A percentile compares a stretch with the other conserved stretches of the same genome.
phyloP scores from a whole-genome alignment of 2,113 vertebrate species.

The Mus pahari region DNA sequence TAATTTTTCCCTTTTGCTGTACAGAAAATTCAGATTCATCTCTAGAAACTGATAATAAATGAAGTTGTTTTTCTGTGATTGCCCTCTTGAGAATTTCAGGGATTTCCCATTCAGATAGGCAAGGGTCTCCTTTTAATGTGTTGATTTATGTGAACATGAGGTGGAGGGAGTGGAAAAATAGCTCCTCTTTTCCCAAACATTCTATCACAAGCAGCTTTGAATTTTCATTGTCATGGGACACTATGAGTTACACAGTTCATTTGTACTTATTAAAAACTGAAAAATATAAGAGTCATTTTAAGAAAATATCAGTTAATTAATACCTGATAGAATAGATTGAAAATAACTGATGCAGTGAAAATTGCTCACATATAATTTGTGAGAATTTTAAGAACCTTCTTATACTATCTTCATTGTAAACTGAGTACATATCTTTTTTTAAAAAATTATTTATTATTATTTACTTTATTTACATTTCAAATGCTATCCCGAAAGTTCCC shows the following conservation, averaged over 20 bases:
- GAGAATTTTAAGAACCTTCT: slow-evolving; percentile 58
- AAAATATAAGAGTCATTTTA: slow-evolving; percentile 77
- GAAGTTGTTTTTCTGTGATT: slow-evolving; percentile 73
- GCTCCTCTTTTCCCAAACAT: slow-evolving; percentile 87
- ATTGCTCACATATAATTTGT: slow-evolving; percentile 45
- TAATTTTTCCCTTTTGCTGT: slow-evolving; percentile 73
- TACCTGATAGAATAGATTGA: slow-evolving; percentile 58
- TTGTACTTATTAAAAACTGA: slow-evolving; percentile 69
- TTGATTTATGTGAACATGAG: slow-evolving; percentile 91
- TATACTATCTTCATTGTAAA: slow-evolving; percentile 41
- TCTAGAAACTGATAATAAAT: slow-evolving; percentile 70
- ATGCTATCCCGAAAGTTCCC: too few species aligned
- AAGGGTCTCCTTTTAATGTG: slow-evolving; percentile 81
- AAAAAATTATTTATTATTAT: too few species aligned
- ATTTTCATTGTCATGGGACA: slow-evolving; percentile 80
- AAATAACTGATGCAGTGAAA: slow-evolving; percentile 72
- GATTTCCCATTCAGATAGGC: slow-evolving; percentile 74
- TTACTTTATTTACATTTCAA: too few species aligned
- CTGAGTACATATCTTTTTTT: slow-evolving; percentile 67
- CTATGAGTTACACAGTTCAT: slow-evolving; percentile 75
- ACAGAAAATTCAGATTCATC: slow-evolving; percentile 69
- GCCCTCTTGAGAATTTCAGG: slow-evolving; percentile 81
- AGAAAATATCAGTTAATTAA: slow-evolving; percentile 80
- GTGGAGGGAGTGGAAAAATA: slow-evolving; percentile 88
- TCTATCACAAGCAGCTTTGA: slow-evolving; percentile 85